Evolutionary conservation across 2,888 invertebrate species (phyloP).

Genomic region (Oligia strigilis): DNA sequence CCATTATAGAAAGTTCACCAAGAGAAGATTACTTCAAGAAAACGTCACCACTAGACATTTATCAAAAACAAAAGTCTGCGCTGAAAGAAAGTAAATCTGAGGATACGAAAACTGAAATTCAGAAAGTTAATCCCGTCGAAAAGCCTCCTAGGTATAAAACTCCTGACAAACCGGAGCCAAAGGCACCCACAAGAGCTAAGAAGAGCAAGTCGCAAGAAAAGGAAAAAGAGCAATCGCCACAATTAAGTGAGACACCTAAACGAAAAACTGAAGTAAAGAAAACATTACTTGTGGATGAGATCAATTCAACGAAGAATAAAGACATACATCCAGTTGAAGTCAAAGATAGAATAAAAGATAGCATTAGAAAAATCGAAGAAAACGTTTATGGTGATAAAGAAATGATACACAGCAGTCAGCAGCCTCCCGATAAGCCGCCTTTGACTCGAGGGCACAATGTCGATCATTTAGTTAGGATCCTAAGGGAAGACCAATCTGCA

Average conservation of each 20-base stretch:
- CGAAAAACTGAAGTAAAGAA: slow-evolving; percentile 83
- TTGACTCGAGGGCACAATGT: slow-evolving; percentile 94
- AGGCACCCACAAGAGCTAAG: slow-evolving; percentile 82
- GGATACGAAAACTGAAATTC: slow-evolving; percentile 73
- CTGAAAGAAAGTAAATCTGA: slow-evolving; percentile 80
- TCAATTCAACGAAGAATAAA: slow-evolving; percentile 80
- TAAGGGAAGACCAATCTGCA: slow-evolving; percentile 93
- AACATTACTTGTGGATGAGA: slow-evolving; percentile 82
- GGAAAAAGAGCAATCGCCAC: slow-evolving; percentile 80
- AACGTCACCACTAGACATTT: slow-evolving; percentile 83
- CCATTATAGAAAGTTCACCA: slow-evolving; percentile 94
- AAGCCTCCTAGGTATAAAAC: slow-evolving; percentile 86
- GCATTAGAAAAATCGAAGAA: slow-evolving; percentile 88
- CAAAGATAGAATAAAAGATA: slow-evolving; percentile 88
- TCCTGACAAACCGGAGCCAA: slow-evolving; percentile 85
- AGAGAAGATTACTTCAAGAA: slow-evolving; percentile 93
- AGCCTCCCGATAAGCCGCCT: slow-evolving; percentile 92
- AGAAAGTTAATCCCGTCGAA: slow-evolving; percentile 87
- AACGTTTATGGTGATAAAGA: slow-evolving; percentile 89
- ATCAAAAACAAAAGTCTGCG: slow-evolving; percentile 80
- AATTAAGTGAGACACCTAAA: slow-evolving; percentile 85
- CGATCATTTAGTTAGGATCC: slow-evolving; percentile 93
- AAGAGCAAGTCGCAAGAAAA: slow-evolving; percentile 83
- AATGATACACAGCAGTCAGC: slow-evolving; percentile 94
- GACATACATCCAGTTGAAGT: slow-evolving; percentile 78